Evolutionary conservation across 23 tunicate genomes (phyloP), one percentile per base, ranked within the genome.

Genomic region (Clavelina lepadiformis): DNA sequence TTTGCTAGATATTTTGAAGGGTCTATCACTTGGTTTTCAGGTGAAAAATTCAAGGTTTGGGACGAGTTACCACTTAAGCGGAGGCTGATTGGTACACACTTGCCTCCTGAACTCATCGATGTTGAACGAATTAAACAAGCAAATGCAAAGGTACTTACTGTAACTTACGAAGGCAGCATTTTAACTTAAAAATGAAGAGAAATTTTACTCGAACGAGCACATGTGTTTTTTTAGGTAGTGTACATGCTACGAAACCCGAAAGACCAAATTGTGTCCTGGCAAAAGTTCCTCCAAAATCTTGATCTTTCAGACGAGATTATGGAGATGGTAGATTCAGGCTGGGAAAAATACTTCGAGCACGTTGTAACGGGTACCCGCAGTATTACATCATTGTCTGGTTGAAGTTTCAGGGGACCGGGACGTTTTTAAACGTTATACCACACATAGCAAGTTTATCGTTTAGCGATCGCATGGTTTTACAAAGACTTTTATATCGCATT

Each of bases 251-350:
- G 76, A 55, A 71, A 71, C 33, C 76, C 76, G 31, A 71, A 71
- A 56, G 76, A 71, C 32, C 65, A 71, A 28, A 71, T 71, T 7
- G 76, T 71, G 3, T 71, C 76, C 15, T 71, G 65, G 64, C 56
- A 54, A 6, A 51, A 71, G 13, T 71, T 47, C 31, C 28, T 25
- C 59, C 64, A 36, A 7, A 37, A 33, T 21, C 25, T 71, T 1
- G 46, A 33, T 21, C 25, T 71, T 1, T 46, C 64, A 13, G 30
- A 51, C 11, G 76, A 45, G 7, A 51, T 27, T 35, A 56, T 13
- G 18, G 76, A 71, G 38, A 51, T 65, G 30, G 13, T 33, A 2
- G 35, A 65, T 65, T 29, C 32, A 18, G 71, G 71, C 23, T 65
- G 55, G 71, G 55, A 65, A 15, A 22, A 5, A 2, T 65, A 41